Percentiles rank a stretch among this genome's conserved stretches.
phyloP scores from a whole-genome alignment of 2,113 vertebrate genomes.

The Mustelus asterias region DNA sequence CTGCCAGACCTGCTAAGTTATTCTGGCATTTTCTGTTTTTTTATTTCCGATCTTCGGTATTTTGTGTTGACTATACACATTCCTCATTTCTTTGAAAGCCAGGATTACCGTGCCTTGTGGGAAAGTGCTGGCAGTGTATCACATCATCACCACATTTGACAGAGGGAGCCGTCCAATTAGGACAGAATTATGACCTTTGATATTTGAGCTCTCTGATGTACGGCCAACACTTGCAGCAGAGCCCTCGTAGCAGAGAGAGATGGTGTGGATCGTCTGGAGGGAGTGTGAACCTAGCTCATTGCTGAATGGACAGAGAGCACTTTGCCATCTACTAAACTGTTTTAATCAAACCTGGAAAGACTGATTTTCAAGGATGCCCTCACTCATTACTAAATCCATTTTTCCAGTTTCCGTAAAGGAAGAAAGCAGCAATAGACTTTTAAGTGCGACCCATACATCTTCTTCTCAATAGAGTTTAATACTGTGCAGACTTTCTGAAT shows the following conservation, averaged over 20 bases:
- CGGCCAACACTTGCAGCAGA: not conserved
- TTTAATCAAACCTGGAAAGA: not conserved
- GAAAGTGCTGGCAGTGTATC: not conserved
- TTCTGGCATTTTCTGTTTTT: no score
- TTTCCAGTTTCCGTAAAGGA: not conserved
- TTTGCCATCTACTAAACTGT: not conserved
- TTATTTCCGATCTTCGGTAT: no score
- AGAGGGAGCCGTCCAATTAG: not conserved
- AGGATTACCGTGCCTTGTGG: not conserved
- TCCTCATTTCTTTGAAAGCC: not conserved
- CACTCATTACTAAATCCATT: not conserved
- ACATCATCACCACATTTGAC: not conserved
- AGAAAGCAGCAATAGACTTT: not conserved
- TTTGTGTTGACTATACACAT: no score
- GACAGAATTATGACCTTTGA: not conserved
- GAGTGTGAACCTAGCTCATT: not conserved
- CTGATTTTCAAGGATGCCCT: not conserved
- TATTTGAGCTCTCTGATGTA: not conserved
- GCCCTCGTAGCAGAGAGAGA: not conserved
- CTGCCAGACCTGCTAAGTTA: no score
- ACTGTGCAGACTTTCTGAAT: not conserved
- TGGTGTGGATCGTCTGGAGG: no score
- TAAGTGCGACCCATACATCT: not conserved
- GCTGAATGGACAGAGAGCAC: not conserved
- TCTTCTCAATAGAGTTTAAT: slow-evolving; percentile 9